phyloP scores from a whole-genome alignment of 2,113 vertebrate genomes.

The Sceloporus tristichus region DNA sequence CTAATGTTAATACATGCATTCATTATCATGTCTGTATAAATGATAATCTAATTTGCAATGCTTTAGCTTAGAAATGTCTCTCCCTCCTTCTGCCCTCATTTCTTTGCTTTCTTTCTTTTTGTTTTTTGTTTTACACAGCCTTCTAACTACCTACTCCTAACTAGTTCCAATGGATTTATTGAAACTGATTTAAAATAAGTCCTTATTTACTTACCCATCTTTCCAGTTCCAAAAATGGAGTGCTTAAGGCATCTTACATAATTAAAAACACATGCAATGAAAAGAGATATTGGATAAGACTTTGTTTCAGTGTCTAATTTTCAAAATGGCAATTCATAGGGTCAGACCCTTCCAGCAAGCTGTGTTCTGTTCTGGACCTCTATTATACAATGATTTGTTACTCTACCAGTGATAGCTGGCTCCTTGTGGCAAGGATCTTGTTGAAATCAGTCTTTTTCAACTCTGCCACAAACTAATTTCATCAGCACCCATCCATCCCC shows the following conservation, averaged over 20 bases:
- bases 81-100: background rate
- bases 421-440: background rate
- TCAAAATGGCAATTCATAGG: background rate
- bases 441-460: too few relatives aligned
- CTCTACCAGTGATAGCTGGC: background rate
- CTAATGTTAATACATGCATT: constrained; percentile 37
- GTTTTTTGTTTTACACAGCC: background rate
- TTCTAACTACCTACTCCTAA: background rate
- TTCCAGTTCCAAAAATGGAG: background rate
- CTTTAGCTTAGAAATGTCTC: background rate
- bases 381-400: background rate
- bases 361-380: background rate
- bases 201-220: background rate
- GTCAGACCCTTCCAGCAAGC: too few relatives aligned
- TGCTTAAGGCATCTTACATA: background rate
- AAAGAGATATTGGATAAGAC: background rate
- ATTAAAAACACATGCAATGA: background rate
- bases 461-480: too few relatives aligned
- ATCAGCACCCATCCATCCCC: too few relatives aligned
- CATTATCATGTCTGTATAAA: constrained; percentile 7
- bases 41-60: constrained; percentile 22
- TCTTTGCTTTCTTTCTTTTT: background rate
- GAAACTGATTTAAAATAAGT: background rate
- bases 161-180: background rate
- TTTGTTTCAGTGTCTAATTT: background rate